phyloP scores from a whole-genome alignment of 2,797 vertebrate species.

The Furcifer pardalis region DNA sequence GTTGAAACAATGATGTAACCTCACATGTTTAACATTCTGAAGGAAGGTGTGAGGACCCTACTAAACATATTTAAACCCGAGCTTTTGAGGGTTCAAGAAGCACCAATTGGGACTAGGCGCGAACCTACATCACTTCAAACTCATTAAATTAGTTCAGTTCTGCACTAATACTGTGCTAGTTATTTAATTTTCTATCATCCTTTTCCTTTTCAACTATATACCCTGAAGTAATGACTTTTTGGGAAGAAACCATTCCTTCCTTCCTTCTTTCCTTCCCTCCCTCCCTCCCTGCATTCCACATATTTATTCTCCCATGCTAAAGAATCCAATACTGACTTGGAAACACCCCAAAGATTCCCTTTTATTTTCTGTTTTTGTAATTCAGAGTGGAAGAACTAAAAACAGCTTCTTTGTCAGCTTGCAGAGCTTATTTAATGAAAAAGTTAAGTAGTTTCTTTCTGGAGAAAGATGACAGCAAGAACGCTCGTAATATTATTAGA shows the following conservation, averaged over 20 bases:
- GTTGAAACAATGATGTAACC: too few species aligned
- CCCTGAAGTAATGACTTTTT: not conserved
- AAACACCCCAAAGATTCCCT: slow-evolving; percentile 4
- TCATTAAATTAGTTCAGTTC: too few species aligned
- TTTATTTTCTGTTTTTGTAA: slow-evolving; percentile 37
- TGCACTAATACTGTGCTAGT: not conserved
- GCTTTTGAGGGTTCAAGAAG: too few species aligned
- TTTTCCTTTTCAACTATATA: not conserved
- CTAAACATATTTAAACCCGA: too few species aligned
- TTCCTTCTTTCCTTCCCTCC: not conserved
- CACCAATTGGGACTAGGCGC: too few species aligned
- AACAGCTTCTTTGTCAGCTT: slow-evolving; percentile 16
- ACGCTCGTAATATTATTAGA: not conserved
- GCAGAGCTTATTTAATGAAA: slow-evolving; percentile 36
- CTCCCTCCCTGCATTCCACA: slow-evolving; percentile 40
- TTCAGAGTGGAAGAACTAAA: slow-evolving; percentile 47
- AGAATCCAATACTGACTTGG: slow-evolving; percentile 26
- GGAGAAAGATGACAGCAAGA: too few species aligned
- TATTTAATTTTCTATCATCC: not conserved
- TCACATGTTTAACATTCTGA: too few species aligned
- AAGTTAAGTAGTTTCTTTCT: too few species aligned
- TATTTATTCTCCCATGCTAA: slow-evolving; percentile 38
- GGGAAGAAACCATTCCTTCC: not conserved
- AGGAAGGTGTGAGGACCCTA: too few species aligned
- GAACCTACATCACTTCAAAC: too few species aligned